These are phyloP conservation scores for Apamea crenata DNA, from an alignment of 2,888 invertebrate genomes.

Conservation along the genomic window DNA sequence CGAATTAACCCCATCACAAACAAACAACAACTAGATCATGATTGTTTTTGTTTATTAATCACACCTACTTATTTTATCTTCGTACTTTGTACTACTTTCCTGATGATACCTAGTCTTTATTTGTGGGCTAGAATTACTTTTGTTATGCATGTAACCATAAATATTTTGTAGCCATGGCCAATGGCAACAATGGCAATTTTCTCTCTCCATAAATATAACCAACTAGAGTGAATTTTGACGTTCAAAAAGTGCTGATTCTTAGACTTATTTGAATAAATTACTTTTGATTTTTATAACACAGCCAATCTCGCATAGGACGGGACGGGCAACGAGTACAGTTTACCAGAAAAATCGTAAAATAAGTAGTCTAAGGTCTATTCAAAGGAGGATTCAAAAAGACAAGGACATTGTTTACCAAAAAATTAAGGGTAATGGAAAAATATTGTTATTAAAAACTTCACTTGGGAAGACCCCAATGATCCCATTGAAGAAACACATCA, in stretches of 20 bases:
- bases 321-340: neutral
- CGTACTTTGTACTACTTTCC: constrained; percentile 17
- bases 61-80: constrained; percentile 34
- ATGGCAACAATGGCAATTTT: neutral
- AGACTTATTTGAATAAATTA: neutral
- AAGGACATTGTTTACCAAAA: neutral
- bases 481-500: neutral
- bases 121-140: neutral
- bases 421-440: too few relatives aligned
- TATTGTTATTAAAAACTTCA: neutral
- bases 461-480: neutral
- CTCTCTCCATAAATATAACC: neutral
- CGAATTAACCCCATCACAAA: constrained; percentile 43
- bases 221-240: neutral
- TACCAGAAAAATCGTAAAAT: neutral
- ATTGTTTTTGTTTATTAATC: constrained; percentile 29
- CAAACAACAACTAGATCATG: constrained; percentile 39
- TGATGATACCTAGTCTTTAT: neutral
- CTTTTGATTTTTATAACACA: neutral
- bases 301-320: neutral
- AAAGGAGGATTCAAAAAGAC: neutral
- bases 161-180: neutral
- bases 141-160: neutral
- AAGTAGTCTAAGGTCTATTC: neutral
- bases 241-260: neutral